Conservation (phyloP, 2,888 invertebrate genomes). For the Sphinx pinastri region DNA sequence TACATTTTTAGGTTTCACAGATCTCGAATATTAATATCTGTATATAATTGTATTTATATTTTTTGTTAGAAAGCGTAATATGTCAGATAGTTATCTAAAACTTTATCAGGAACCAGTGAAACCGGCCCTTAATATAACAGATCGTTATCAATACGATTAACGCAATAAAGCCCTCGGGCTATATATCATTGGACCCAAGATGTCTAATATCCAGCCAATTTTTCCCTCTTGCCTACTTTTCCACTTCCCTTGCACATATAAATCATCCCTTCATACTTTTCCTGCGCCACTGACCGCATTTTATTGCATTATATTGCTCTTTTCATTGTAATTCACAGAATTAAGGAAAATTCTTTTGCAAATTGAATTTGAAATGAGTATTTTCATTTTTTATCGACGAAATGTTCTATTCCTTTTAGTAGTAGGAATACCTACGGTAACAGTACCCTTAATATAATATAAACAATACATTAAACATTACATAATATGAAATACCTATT, state of each 20-base stretch:
- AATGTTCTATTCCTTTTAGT: no score
- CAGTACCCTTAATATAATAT: no score
- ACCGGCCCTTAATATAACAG: background rate
- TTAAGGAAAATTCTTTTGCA: background rate
- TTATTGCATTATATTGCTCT: constrained; percentile 10
- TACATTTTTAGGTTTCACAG: no score
- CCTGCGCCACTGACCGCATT: constrained; percentile 11
- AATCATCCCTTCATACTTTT: constrained; percentile 16
- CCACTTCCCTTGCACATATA: constrained; percentile 22
- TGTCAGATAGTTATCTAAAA: no score
- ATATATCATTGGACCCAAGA: constrained; percentile 8
- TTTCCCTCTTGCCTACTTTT: constrained; percentile 16
- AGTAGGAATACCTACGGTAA: no score
- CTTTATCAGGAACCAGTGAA: no score
- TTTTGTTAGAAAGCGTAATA: no score
- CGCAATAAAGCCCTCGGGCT: background rate
- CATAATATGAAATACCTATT: no score
- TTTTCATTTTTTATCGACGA: no score
- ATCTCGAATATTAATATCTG: no score
- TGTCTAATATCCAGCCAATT: constrained; percentile 19
- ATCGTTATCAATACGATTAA: constrained; percentile 9
- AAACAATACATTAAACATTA: no score
- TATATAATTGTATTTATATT: no score
- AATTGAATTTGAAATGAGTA: background rate
- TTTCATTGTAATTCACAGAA: background rate